Evolutionary conservation across 2,888 invertebrate genomes (phyloP).

Genomic region (Spodoptera littoralis): DNA sequence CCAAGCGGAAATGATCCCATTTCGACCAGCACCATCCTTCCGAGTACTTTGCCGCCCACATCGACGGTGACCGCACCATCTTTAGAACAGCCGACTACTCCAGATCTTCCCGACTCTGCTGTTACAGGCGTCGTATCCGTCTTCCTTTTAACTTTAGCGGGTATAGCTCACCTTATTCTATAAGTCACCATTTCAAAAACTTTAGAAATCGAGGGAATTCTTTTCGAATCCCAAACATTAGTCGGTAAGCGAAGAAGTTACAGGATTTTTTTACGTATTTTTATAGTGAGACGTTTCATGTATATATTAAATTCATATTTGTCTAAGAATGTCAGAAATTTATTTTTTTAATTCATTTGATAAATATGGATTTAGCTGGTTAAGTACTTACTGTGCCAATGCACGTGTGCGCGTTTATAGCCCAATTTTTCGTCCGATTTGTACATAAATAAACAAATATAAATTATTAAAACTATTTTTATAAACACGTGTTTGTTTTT

Average conservation of each 20-base stretch:
- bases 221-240: conserved; percentile 3
- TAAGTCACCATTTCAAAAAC: conserved; percentile 46
- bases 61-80: conserved; percentile 27
- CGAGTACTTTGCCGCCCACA: conserved; percentile 30
- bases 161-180: conserved; percentile 64
- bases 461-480: too few species aligned
- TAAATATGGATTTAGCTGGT: too few species aligned
- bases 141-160: conserved; percentile 61
- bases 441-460: too few species aligned
- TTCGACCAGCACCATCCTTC: conserved; percentile 2
- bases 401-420: too few species aligned
- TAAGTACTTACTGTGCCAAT: too few species aligned
- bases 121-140: conserved; percentile 66
- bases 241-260: neutral
- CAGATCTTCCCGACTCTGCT: conserved; percentile 69
- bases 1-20: conserved; percentile 51
- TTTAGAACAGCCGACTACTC: conserved; percentile 67
- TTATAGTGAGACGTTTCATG: too few species aligned
- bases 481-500: too few species aligned
- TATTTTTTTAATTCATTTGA: too few species aligned
- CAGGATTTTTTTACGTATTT: too few species aligned
- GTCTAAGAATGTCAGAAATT: too few species aligned
- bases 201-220: conserved; percentile 1
- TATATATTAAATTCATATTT: too few species aligned
- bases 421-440: too few species aligned